Base-by-base conservation (phyloP, 1,140 invertebrate genomes). In the Calephelis nemesis region DNA sequence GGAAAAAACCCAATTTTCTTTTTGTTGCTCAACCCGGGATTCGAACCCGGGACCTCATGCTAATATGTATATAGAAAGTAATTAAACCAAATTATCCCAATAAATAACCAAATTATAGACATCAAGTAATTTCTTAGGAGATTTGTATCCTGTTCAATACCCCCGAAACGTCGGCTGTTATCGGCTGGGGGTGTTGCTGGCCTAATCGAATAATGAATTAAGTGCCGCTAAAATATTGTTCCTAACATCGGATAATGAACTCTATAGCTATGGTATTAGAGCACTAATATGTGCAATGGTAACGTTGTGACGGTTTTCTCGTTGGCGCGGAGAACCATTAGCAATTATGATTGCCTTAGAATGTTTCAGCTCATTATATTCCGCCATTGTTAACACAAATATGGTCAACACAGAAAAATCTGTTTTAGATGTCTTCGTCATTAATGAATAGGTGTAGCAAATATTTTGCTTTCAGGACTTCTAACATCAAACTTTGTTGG, bases 181-280 rank as follows among this genome's bases (percentile, higher is more conserved):
- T 54, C 52, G 52, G 52, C 52, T 30, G 50, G 15, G 19, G 19
- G 52, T 58, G 52, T 30, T 39, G 19, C 30, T 11, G 10, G 52
- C 52, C 19, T 80, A 79, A 85, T 83, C 78, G 81, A 72, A 77
- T 82, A 83, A 85, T 78, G 78, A 82, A 74, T 82, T 79, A 76
- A 75, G 68, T 71, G 64, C 63, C 72, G 65, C 62, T 39, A 47
- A 10, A 19, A 54, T 12, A 47, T 68, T 52, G 7, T 58, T 30
- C 7, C 10, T 10, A 42, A n/a, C 58, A 65, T 39, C 10, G 30
- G 5, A 83, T 50, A 69, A 69, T 73, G 10, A 30, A 73, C 72
- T 74, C 70, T 81, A 72, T 68, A 47, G 7, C 63, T 7, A 52
- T 9, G 13, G 2, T 11, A 72, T 78, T 73, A 62, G 62, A 63